phyloP scores from a whole-genome alignment of 2,113 vertebrate genomes.

The Oryzias javanicus region DNA sequence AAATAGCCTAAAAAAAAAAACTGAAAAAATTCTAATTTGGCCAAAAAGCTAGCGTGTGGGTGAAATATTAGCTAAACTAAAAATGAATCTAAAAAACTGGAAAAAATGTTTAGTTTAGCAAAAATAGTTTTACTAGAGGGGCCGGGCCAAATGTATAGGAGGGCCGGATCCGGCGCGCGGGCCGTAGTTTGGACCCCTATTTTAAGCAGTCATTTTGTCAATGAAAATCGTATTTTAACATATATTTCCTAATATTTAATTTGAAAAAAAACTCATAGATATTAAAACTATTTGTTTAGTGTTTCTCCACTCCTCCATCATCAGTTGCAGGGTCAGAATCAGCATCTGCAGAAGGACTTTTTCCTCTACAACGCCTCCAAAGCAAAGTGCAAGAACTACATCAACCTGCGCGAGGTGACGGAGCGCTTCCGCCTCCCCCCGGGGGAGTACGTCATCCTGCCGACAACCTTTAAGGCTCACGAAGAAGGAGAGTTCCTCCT shows the following conservation, averaged over 20 bases:
- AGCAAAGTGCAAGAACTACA: constrained; percentile 89
- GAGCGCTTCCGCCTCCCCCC: constrained; percentile 92
- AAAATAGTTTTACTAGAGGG: too few species aligned
- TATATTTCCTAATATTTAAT: background rate
- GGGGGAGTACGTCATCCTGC: constrained; percentile 90
- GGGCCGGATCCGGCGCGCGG: too few species aligned
- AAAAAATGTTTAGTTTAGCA: too few species aligned
- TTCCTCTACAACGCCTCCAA: constrained; percentile 95
- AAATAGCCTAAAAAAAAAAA: too few species aligned
- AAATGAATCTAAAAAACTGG: too few species aligned
- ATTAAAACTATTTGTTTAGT: background rate
- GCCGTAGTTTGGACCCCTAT: too few species aligned
- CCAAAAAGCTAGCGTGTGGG: too few species aligned
- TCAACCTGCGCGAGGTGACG: constrained; percentile 92
- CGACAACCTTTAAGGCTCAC: constrained; percentile 90
- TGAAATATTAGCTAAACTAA: too few species aligned
- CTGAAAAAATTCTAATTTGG: too few species aligned
- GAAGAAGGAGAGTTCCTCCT: constrained; percentile 95
- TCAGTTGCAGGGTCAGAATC: constrained; percentile 86
- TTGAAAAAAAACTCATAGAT: background rate
- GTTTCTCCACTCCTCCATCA: background rate
- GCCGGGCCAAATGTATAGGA: too few species aligned
- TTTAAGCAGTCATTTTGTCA: too few species aligned
- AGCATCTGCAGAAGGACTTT: constrained; percentile 93
- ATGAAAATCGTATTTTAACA: too few species aligned